A percentile compares a stretch with the other conserved stretches of the same genome.
Conservation (phyloP, 2,888 invertebrate species). For the Dromius quadrimaculatus region DNA sequence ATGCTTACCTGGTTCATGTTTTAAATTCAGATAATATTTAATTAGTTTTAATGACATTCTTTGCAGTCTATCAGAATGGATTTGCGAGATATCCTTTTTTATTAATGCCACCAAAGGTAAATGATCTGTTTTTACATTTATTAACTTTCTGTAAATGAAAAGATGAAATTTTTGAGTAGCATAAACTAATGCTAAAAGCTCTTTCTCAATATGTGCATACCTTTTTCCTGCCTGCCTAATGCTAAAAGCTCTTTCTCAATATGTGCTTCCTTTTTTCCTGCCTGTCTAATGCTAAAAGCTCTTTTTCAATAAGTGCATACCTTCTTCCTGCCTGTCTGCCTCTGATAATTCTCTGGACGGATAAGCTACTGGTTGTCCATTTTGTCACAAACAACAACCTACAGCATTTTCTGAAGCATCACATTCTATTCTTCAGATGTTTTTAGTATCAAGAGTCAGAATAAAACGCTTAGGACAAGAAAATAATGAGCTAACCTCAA, state of each 20-base stretch:
- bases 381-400: no score
- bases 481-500: no score
- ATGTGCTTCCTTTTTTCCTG: neutral
- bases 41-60: neutral
- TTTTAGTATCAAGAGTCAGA: no score
- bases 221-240: neutral
- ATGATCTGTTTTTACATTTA: neutral
- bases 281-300: neutral
- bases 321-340: neutral
- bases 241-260: neutral
- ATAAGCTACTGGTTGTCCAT: no score
- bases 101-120: neutral
- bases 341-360: no score
- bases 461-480: no score
- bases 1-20: neutral
- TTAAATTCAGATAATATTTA: neutral
- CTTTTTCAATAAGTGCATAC: neutral
- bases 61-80: no score
- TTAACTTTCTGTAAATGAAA: neutral
- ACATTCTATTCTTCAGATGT: no score
- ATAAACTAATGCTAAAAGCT: neutral
- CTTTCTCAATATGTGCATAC: neutral
- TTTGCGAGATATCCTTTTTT: neutral
- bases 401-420: no score
- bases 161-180: neutral